These are phyloP conservation scores for Ceratotherium simum DNA, from an alignment of 2,113 vertebrate species.

Conservation along the genomic window DNA sequence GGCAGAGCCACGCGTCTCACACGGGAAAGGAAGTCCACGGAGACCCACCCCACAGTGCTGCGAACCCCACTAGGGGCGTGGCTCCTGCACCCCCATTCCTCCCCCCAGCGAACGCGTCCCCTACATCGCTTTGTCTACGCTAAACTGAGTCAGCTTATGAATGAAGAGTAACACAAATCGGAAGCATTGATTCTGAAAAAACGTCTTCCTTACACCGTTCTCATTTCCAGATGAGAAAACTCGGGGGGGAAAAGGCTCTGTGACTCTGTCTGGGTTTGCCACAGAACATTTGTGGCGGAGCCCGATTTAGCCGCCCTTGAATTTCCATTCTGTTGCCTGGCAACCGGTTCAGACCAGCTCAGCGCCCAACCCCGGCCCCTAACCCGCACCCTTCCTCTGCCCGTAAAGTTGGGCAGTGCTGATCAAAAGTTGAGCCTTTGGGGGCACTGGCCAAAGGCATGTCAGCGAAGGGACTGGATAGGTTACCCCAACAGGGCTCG, in stretches of 20 bases:
- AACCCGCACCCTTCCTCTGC: conserved; percentile 48
- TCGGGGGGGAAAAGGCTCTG: not conserved
- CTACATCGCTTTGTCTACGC: not conserved
- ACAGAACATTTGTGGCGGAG: conserved; percentile 57
- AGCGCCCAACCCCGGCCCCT: conserved; percentile 46
- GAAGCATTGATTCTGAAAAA: not conserved
- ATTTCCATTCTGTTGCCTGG: conserved; percentile 77
- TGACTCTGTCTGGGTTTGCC: conserved; percentile 49
- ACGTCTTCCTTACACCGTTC: not conserved
- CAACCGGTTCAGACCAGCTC: conserved; percentile 59
- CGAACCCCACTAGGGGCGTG: not conserved
- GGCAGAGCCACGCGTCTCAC: not conserved
- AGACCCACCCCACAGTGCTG: not conserved
- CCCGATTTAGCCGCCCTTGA: conserved; percentile 70
- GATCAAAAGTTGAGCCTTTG: not conserved
- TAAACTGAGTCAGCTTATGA: not conserved
- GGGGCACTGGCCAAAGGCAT: not conserved
- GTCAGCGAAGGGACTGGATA: not conserved
- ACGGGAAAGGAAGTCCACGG: not conserved
- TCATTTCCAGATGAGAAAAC: conserved; percentile 5
- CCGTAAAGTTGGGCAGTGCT: not conserved
- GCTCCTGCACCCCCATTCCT: not conserved
- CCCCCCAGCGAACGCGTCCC: not conserved
- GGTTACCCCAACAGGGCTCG: not conserved
- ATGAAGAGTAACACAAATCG: not conserved